Evolutionary conservation across 2,113 vertebrate genomes (phyloP).

Genomic region (Pollimyrus isidori): DNA sequence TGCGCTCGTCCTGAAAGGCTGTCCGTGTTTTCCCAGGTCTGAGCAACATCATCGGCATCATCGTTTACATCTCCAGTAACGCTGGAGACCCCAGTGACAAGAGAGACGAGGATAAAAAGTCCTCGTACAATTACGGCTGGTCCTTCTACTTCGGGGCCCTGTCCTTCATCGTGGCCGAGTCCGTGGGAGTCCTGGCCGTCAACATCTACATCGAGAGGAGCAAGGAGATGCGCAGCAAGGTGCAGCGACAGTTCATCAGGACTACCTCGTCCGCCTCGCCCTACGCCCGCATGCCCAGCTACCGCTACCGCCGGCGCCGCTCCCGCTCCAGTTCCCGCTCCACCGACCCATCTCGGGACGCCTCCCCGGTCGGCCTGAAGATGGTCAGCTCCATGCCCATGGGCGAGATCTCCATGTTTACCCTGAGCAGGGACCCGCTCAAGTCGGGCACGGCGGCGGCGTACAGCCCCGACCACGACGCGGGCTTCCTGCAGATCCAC

Average conservation of each 20-base stretch:
- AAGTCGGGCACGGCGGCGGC: conserved; percentile 71
- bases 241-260: conserved; percentile 80
- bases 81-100: conserved; percentile 91
- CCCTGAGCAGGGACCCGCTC: conserved; percentile 78
- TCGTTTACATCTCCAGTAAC: conserved; percentile 98
- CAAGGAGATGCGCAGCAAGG: conserved; percentile 84
- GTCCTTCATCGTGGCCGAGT: conserved; percentile 93
- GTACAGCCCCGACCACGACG: conserved; percentile 84
- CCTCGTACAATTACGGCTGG: conserved; percentile 94
- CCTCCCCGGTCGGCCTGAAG: conserved; percentile 79
- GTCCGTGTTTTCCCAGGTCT: conserved; percentile 61
- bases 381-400: conserved; percentile 72
- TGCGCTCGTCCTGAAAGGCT: background rate
- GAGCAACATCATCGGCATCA: conserved; percentile 98
- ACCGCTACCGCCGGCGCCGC: conserved; percentile 78
- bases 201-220: conserved; percentile 98
- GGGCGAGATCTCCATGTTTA: conserved; percentile 94
- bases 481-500: conserved; percentile 87
- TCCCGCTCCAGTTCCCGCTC: conserved; percentile 87
- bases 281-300: conserved; percentile 89
- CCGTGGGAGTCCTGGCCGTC: conserved; percentile 88
- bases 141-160: conserved; percentile 97
- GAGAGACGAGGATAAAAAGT: conserved; percentile 90
- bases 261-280: conserved; percentile 83
- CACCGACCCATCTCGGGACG: conserved; percentile 80